Evolutionary conservation across 1,140 invertebrate species (phyloP).

Genomic region (Sminthurinus signatus): DNA sequence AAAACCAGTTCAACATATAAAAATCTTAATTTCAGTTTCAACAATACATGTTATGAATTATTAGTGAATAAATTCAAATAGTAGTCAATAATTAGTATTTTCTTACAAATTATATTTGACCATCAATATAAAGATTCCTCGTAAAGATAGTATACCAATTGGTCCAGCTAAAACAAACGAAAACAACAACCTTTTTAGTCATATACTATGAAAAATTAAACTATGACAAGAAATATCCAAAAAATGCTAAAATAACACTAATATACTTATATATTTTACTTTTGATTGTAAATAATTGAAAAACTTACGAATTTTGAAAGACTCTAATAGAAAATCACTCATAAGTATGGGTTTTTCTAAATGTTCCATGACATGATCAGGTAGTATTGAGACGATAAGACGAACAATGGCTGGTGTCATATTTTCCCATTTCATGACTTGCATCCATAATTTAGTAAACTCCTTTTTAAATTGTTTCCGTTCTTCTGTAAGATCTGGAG

Average conservation of each 20-base stretch:
- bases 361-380: slow-evolving; percentile 74
- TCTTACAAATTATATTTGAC: slow-evolving; percentile 76
- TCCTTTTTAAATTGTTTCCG: slow-evolving; percentile 23
- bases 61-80: too few species aligned
- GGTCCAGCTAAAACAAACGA: slow-evolving; percentile 61
- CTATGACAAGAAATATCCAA: slow-evolving; percentile 4
- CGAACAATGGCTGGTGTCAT: slow-evolving; percentile 61
- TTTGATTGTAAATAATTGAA: too few species aligned
- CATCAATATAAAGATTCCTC: slow-evolving; percentile 85
- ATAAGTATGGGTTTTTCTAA: slow-evolving; percentile 72
- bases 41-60: too few species aligned
- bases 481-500: background rate
- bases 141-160: slow-evolving; percentile 80
- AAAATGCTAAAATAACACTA: slow-evolving; percentile 25
- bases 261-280: background rate
- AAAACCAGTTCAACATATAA: slow-evolving; percentile 20
- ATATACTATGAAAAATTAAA: too few species aligned
- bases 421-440: slow-evolving; percentile 59
- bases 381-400: slow-evolving; percentile 68
- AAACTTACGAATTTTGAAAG: slow-evolving; percentile 68
- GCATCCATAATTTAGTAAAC: slow-evolving; percentile 29
- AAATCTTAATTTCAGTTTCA: slow-evolving; percentile 5
- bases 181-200: too few species aligned
- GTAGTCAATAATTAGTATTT: slow-evolving; percentile 13
- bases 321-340: slow-evolving; percentile 88